Conservation (phyloP, 2,797 vertebrate genomes). For the Lutjanus campechanus region DNA sequence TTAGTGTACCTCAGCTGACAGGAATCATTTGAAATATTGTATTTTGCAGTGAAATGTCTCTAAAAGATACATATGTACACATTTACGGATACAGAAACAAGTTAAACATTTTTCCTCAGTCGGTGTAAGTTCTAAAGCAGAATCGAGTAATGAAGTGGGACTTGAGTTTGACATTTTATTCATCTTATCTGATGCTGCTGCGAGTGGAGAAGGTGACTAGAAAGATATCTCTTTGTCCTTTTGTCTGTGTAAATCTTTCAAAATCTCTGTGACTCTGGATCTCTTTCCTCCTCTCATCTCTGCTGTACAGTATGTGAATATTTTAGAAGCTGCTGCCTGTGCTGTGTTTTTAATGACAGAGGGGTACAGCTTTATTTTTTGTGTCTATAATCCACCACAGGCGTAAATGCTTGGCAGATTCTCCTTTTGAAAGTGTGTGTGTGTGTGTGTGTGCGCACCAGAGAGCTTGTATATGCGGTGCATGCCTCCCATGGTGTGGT, state of each 20-base stretch:
- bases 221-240: neutral
- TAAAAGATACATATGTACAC: neutral
- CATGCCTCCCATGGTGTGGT: slow-evolving; percentile 52
- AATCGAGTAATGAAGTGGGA: neutral
- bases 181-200: slow-evolving; percentile 17
- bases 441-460: slow-evolving; percentile 13
- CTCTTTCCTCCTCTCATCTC: slow-evolving; percentile 22
- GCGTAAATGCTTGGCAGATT: slow-evolving; percentile 30
- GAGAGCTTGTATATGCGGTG: slow-evolving; percentile 26
- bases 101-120: too few species aligned
- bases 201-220: neutral
- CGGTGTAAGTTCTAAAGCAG: neutral
- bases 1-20: too few species aligned
- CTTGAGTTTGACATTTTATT: slow-evolving; percentile 22
- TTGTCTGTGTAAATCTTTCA: slow-evolving; percentile 27
- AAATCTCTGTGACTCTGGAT: slow-evolving; percentile 16
- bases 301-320: slow-evolving; percentile 27
- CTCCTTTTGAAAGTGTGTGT: slow-evolving; percentile 22
- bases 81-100: too few species aligned
- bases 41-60: neutral
- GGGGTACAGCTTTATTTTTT: slow-evolving; percentile 21
- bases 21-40: too few species aligned
- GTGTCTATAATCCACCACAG: slow-evolving; percentile 42
- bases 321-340: slow-evolving; percentile 40
- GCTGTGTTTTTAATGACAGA: slow-evolving; percentile 44